Percentiles rank a stretch among this genome's conserved stretches.
These are phyloP conservation scores for Priocnemis perturbator DNA, from an alignment of 2,888 invertebrate genomes.

Conservation along the genomic window DNA sequence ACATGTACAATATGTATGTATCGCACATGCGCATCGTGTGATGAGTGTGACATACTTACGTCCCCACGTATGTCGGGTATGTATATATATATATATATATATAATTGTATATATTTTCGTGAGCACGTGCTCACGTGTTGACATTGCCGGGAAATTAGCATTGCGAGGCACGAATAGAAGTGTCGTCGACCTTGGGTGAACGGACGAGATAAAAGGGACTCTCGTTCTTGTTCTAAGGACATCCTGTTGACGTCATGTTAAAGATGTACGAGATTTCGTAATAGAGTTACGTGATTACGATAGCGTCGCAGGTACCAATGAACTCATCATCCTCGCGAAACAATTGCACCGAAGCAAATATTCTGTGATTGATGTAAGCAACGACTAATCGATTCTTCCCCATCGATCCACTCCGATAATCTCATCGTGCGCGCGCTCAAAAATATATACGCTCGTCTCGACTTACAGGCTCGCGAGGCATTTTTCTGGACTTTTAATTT, in stretches of 20 bases:
- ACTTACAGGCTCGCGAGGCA: too few species aligned
- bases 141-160: slow-evolving; percentile 40
- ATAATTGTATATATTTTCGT: slow-evolving; percentile 4
- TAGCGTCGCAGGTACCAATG: too few species aligned
- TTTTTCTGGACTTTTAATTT: too few species aligned
- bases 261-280: too few species aligned
- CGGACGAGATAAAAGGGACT: slow-evolving; percentile 31
- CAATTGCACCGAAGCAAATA: too few species aligned
- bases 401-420: too few species aligned
- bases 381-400: too few species aligned
- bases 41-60: slow-evolving; percentile 34
- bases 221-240: slow-evolving; percentile 16
- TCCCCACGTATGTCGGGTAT: slow-evolving; percentile 9
- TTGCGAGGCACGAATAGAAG: slow-evolving; percentile 40
- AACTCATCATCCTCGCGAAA: too few species aligned
- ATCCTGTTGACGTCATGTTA: not conserved
- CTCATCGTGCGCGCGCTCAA: too few species aligned
- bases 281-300: not conserved
- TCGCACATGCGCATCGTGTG: slow-evolving; percentile 17
- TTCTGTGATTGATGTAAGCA: too few species aligned
- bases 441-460: too few species aligned
- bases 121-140: slow-evolving; percentile 20
- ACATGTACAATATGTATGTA: slow-evolving; percentile 12
- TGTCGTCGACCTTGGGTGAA: slow-evolving; percentile 49
- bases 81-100: too few species aligned